These are phyloP conservation scores for Toxotes lorentzi DNA, from an alignment of 2,797 vertebrate genomes.

Conservation along the genomic window DNA sequence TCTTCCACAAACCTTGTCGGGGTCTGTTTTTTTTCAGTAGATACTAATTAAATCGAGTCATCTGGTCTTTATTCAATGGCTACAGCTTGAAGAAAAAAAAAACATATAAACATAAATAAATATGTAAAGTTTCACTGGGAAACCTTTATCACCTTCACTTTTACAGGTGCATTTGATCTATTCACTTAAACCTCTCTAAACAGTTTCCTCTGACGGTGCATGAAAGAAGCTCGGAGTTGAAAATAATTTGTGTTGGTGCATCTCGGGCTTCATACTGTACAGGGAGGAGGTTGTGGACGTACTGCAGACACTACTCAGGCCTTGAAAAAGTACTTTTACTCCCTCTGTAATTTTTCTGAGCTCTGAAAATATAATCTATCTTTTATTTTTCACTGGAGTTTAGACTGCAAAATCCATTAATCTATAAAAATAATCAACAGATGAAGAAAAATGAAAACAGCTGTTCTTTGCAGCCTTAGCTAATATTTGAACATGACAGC, in stretches of 20 bases:
- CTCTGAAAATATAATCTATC: neutral
- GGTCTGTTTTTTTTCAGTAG: neutral
- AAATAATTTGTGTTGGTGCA: neutral
- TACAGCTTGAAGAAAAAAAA: neutral
- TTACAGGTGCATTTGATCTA: neutral
- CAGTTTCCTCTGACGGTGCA: neutral
- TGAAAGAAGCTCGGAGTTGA: neutral
- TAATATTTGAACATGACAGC: neutral
- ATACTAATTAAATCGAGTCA: neutral
- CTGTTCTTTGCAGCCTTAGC: neutral
- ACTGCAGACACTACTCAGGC: neutral
- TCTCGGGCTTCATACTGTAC: neutral
- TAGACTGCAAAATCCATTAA: neutral
- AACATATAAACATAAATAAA: neutral
- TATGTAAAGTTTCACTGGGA: neutral
- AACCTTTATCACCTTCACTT: neutral
- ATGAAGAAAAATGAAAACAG: neutral
- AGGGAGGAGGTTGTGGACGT: neutral
- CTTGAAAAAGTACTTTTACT: neutral
- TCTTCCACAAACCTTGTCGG: slow-evolving; percentile 17
- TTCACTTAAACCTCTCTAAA: neutral
- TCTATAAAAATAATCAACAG: neutral
- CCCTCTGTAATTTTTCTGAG: neutral
- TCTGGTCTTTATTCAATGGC: neutral
- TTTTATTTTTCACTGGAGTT: neutral